Evolutionary conservation across 2,797 vertebrate genomes (phyloP), one percentile per base, ranked within the genome.

Genomic region (Octomys mimax): DNA sequence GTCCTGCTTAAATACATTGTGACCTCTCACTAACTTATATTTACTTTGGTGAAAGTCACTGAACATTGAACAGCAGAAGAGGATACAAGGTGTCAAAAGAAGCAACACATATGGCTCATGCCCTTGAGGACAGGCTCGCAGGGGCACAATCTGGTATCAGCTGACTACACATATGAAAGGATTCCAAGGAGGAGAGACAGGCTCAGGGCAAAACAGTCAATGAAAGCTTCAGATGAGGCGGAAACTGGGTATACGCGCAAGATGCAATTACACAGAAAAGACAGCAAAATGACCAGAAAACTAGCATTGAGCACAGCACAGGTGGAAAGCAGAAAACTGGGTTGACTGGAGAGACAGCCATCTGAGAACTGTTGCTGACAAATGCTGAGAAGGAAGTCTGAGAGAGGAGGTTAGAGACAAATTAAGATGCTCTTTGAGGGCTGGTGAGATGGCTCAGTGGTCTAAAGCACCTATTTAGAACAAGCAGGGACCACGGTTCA

Each of bases 31-130:
- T 59, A 66, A 78, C 87, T 79, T 91, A 57, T 21, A 93, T 57
- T 70, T 83, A 78, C 68, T 33, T 66, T 73, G 36, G 42, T 80
- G 21, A 83, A 82, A 71, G 49, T 95, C 78, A 84, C 10, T 73
- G 81, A 88, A 87, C 68, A 85, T 22, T 91, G n/a, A 85, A 89
- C 94, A 95, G 82, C 57, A 46, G 11, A 49, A 66, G 16, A 28
- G 33, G 59, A 61, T 81, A 84, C 33, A 80, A 93, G 36, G 59
- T 91, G 73, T 77, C 84, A 80, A 73, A 66, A 73, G 19, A 18
- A 88, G 75, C 46, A 92, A 66, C 88, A 89, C 39, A 88, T 18
- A 77, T 19, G 57, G 88, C 22, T 73, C 49, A 68, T 33, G 36
- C 39, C 86, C 88, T 92, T 19, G 1, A 92, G 78, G 66, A 89